Conservation (phyloP, 2,113 vertebrate species). For the Osmerus eperlanus region DNA sequence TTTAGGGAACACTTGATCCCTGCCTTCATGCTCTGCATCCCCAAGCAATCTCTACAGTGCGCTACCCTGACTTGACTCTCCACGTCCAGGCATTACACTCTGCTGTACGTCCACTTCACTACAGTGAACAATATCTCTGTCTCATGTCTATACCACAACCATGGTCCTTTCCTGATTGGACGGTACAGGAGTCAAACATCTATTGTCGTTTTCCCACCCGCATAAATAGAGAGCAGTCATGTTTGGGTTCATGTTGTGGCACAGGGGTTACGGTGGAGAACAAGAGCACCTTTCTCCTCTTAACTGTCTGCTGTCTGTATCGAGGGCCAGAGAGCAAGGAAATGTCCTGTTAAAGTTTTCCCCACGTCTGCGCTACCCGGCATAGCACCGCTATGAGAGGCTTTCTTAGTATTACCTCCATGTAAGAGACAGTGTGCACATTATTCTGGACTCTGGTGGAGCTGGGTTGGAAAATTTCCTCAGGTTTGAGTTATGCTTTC, state of each 20-base stretch:
- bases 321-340: slow-evolving; percentile 32
- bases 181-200: slow-evolving; percentile 37
- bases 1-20: slow-evolving; percentile 45
- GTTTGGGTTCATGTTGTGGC: slow-evolving; percentile 23
- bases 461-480: slow-evolving; percentile 60
- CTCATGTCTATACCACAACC: slow-evolving; percentile 29
- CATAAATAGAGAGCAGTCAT: slow-evolving; percentile 24
- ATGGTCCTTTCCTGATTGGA: slow-evolving; percentile 42
- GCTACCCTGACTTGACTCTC: slow-evolving; percentile 23
- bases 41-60: slow-evolving; percentile 48
- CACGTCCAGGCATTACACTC: slow-evolving; percentile 29
- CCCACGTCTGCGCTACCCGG: slow-evolving; percentile 32
- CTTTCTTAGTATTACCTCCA: slow-evolving; percentile 46
- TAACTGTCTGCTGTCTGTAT: slow-evolving; percentile 34
- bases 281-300: slow-evolving; percentile 45
- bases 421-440: slow-evolving; percentile 55
- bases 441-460: slow-evolving; percentile 55
- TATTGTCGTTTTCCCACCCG: slow-evolving; percentile 25
- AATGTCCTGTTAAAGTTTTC: slow-evolving; percentile 57
- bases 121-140: slow-evolving; percentile 37
- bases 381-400: slow-evolving; percentile 26
- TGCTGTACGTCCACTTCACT: slow-evolving; percentile 30
- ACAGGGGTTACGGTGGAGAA: slow-evolving; percentile 33
- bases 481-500: slow-evolving; percentile 65
- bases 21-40: slow-evolving; percentile 38